phyloP scores from a whole-genome alignment of 1,140 invertebrate species.

The Chironomus tepperi region DNA sequence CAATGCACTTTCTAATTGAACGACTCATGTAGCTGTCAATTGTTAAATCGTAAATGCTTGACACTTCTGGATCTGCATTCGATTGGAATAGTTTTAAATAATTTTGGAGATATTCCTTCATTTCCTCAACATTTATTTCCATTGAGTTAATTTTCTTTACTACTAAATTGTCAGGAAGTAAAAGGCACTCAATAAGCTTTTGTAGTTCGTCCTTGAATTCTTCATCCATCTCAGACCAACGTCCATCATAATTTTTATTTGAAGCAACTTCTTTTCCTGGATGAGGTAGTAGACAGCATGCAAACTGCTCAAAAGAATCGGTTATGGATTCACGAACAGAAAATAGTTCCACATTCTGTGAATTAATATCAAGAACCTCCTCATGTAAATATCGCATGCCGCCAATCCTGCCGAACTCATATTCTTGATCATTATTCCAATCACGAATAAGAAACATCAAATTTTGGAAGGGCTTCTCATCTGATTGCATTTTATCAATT shows the following conservation, averaged over 20 bases:
- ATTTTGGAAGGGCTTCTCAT: conserved; percentile 55
- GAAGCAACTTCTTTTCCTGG: background rate
- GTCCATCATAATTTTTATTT: background rate
- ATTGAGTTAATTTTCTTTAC: background rate
- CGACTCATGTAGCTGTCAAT: background rate
- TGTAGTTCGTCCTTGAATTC: background rate
- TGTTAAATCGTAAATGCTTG: background rate
- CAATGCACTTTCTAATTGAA: background rate
- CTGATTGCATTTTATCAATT: conserved; percentile 45
- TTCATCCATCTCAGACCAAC: background rate
- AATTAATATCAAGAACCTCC: background rate
- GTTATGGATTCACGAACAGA: background rate
- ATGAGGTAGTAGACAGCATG: background rate
- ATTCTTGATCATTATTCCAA: background rate
- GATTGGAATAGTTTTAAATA: background rate
- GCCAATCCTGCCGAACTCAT: background rate
- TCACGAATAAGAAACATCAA: conserved; percentile 59
- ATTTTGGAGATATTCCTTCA: background rate
- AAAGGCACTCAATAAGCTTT: background rate
- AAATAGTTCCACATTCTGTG: background rate
- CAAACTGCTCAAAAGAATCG: background rate
- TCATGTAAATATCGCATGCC: background rate
- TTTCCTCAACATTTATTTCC: background rate
- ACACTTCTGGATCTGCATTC: background rate
- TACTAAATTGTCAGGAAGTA: background rate